Percentiles rank a stretch among this genome's conserved stretches.
phyloP scores from a whole-genome alignment of 2,888 invertebrate genomes.

The Zhuqinia jingwanae region DNA sequence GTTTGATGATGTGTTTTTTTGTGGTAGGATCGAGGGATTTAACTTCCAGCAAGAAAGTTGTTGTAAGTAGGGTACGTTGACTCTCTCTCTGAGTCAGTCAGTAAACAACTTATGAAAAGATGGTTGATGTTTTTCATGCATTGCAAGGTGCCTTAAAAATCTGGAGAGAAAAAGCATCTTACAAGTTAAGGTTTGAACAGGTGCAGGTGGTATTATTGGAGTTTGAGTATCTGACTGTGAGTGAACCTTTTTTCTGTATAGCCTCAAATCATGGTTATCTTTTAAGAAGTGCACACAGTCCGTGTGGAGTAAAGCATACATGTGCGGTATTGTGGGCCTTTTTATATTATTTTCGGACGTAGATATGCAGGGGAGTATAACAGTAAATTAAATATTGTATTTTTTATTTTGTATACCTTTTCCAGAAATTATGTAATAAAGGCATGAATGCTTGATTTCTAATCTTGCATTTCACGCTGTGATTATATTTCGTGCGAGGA shows the following conservation, averaged over 20 bases:
- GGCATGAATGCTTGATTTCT: constrained; percentile 37
- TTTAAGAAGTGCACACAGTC: background rate
- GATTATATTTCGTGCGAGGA: constrained; percentile 47
- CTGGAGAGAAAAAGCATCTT: background rate
- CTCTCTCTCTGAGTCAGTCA: too few species aligned
- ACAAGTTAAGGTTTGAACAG: background rate
- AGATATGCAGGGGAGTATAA: background rate
- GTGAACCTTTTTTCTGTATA: background rate
- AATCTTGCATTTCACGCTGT: constrained; percentile 49
- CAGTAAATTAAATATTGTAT: background rate
- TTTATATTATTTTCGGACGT: too few species aligned
- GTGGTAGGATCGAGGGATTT: too few species aligned
- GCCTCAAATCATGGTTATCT: background rate
- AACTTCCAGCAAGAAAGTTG: too few species aligned
- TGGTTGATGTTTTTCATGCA: too few species aligned
- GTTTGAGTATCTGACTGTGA: background rate
- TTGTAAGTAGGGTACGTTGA: too few species aligned
- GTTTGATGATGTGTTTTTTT: too few species aligned
- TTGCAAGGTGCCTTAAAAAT: constrained; percentile 34
- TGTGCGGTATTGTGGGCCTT: too few species aligned
- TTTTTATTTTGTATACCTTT: too few species aligned
- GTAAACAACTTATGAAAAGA: too few species aligned
- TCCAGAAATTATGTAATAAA: constrained; percentile 24
- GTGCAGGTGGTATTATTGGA: constrained; percentile 47
- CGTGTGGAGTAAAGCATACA: background rate